These are phyloP conservation scores for Agrotis ipsilon DNA, from an alignment of 2,888 invertebrate species.

Conservation along the genomic window DNA sequence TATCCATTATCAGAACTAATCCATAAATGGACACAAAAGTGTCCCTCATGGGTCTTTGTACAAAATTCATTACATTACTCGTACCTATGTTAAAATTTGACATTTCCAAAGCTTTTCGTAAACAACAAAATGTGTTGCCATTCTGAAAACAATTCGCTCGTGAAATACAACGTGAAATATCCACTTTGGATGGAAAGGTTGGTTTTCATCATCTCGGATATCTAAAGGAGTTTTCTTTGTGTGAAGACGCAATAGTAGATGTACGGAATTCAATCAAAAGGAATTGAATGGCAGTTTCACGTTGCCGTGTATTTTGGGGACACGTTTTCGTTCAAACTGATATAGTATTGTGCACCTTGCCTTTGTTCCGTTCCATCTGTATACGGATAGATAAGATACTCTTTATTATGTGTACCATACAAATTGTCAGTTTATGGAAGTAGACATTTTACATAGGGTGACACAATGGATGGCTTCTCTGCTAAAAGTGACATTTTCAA, in stretches of 20 bases:
- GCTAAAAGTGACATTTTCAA: neutral
- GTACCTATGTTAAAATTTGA: conserved; percentile 43
- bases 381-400: neutral
- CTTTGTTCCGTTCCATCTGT: conserved; percentile 10
- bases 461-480: neutral
- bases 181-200: conserved; percentile 43
- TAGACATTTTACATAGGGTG: neutral
- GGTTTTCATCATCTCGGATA: conserved; percentile 53
- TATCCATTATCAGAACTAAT: conserved; percentile 26
- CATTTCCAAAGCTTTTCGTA: conserved; percentile 47
- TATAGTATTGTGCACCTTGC: conserved; percentile 33
- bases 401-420: neutral
- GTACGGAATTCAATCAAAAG: conserved; percentile 59
- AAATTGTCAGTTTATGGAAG: neutral
- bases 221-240: conserved; percentile 58
- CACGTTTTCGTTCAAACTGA: conserved; percentile 46
- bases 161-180: conserved; percentile 45
- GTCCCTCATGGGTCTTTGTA: conserved; percentile 23
- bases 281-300: conserved; percentile 50
- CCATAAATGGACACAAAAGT: conserved; percentile 34
- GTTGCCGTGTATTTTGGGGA: conserved; percentile 43
- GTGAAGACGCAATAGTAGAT: conserved; percentile 42
- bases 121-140: conserved; percentile 23
- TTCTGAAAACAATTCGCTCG: conserved; percentile 28
- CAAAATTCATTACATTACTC: conserved; percentile 34